A percentile compares a stretch with the other conserved stretches of the same genome.
phyloP scores from a whole-genome alignment of 2,888 invertebrate species.

The Ennomos quercinarius region DNA sequence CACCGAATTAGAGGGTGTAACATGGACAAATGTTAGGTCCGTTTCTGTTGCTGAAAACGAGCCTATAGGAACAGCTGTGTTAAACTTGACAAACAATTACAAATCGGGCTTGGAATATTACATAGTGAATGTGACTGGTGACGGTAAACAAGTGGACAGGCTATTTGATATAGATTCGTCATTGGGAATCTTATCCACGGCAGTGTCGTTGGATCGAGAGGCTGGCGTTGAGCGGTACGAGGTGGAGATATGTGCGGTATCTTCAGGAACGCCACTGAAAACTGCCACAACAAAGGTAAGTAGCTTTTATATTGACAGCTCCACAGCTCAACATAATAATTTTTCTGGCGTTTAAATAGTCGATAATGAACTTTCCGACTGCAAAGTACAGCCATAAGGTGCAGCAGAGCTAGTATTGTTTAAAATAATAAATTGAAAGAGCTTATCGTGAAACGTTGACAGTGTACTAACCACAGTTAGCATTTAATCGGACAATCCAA shows the following conservation, averaged over 20 bases:
- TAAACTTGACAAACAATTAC: conserved; percentile 91
- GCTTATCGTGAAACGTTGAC: conserved; percentile 50
- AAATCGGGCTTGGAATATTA: conserved; percentile 93
- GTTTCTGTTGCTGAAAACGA: conserved; percentile 96
- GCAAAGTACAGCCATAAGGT: too few species aligned
- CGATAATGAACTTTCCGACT: too few species aligned
- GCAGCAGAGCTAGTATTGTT: too few species aligned
- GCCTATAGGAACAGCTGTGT: conserved; percentile 93
- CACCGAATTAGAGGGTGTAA: conserved; percentile 84
- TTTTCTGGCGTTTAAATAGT: too few species aligned
- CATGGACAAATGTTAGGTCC: conserved; percentile 87
- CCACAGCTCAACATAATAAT: not conserved
- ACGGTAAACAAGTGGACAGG: conserved; percentile 92
- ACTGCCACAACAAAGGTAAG: conserved; percentile 94
- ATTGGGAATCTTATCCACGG: conserved; percentile 94
- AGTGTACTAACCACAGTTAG: conserved; percentile 52
- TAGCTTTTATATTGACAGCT: conserved; percentile 2
- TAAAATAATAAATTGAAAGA: conserved; percentile 36
- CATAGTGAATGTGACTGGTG: conserved; percentile 93
- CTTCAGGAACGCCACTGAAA: conserved; percentile 89
- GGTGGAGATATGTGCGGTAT: conserved; percentile 94
- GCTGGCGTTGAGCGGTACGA: conserved; percentile 92
- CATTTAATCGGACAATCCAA: conserved; percentile 70
- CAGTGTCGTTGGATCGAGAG: conserved; percentile 93
- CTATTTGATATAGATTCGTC: conserved; percentile 96